Percentiles rank a stretch among this genome's conserved stretches.
These are phyloP conservation scores for Origma solitaria DNA, from an alignment of 2,113 vertebrate genomes.

Conservation along the genomic window DNA sequence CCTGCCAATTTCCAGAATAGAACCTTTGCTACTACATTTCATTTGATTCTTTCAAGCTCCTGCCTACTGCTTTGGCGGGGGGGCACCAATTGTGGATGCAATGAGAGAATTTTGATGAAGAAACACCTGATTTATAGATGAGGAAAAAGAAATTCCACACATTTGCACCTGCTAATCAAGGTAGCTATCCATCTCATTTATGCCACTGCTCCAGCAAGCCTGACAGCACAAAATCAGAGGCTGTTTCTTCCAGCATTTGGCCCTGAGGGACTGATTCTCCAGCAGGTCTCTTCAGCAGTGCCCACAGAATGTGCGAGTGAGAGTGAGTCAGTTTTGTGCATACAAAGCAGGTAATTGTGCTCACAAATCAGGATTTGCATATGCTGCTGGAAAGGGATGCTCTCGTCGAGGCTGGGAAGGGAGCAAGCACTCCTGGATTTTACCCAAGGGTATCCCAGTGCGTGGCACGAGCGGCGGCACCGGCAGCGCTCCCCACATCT, in stretches of 20 bases:
- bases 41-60: neutral
- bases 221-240: slow-evolving; percentile 51
- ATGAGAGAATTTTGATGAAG: neutral
- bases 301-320: slow-evolving; percentile 43
- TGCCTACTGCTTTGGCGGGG: neutral
- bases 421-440: neutral
- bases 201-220: slow-evolving; percentile 30
- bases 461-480: accelerated
- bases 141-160: neutral
- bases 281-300: slow-evolving; percentile 54
- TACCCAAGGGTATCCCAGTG: neutral
- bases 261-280: slow-evolving; percentile 56
- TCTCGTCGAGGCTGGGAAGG: neutral
- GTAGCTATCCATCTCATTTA: slow-evolving; percentile 61
- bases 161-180: slow-evolving; percentile 57
- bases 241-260: slow-evolving; percentile 44
- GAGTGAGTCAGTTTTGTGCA: slow-evolving; percentile 44
- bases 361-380: slow-evolving; percentile 54
- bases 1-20: neutral
- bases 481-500: neutral
- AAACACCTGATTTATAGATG: slow-evolving; percentile 4
- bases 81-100: neutral
- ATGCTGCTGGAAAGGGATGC: neutral
- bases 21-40: neutral
- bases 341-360: slow-evolving; percentile 57